Evolutionary conservation across 2,888 invertebrate species (phyloP).

Genomic region (Sialis lutaria): DNA sequence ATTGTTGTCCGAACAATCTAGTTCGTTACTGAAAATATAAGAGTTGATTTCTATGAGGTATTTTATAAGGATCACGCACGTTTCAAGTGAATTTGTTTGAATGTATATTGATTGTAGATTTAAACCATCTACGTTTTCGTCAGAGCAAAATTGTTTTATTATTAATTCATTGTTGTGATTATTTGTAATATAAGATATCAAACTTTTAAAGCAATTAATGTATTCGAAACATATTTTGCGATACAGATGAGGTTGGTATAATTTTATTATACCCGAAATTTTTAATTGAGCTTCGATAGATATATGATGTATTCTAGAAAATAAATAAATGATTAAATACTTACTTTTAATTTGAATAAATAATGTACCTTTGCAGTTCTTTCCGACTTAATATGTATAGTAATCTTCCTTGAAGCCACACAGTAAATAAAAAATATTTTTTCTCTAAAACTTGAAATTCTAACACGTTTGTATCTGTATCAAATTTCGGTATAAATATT

Average conservation of each 20-base stretch:
- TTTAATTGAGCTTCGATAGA: constrained; percentile 37
- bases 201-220: constrained; percentile 16
- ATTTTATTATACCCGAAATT: constrained; percentile 32
- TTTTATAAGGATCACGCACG: constrained; percentile 8
- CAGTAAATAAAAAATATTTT: constrained; percentile 34
- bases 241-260: constrained; percentile 32
- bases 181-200: constrained; percentile 13
- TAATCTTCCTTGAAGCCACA: constrained; percentile 48
- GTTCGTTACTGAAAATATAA: neutral
- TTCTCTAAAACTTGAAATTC: constrained; percentile 25
- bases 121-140: constrained; percentile 19
- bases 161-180: constrained; percentile 12
- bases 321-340: constrained; percentile 9
- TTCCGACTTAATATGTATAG: constrained; percentile 42
- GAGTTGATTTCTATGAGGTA: neutral
- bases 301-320: constrained; percentile 30
- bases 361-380: constrained; percentile 28
- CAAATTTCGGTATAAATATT: constrained; percentile 32
- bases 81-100: constrained; percentile 13
- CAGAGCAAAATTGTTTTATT: constrained; percentile 29
- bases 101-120: constrained; percentile 18
- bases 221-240: constrained; percentile 31
- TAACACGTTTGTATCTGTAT: constrained; percentile 27
- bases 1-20: neutral
- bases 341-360: constrained; percentile 5